Evolutionary conservation across 2,113 vertebrate genomes (phyloP).

Genomic region (Australoheros scitulus): DNA sequence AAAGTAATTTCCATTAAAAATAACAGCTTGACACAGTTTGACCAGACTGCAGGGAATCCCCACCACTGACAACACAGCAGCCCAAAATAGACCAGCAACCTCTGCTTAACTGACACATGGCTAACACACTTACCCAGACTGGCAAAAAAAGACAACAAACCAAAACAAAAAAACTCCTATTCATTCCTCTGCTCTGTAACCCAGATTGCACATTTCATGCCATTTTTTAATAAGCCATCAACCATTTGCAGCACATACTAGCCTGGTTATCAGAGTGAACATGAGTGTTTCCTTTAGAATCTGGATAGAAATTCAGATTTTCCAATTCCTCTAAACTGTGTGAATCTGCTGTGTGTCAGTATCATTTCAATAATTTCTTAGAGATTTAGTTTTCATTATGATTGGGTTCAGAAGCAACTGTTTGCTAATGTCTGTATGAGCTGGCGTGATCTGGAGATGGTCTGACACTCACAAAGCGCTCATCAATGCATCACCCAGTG

Average conservation of each 20-base stretch:
- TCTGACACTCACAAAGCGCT: neutral
- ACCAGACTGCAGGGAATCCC: conserved; percentile 31
- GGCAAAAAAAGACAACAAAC: neutral
- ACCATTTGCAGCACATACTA: neutral
- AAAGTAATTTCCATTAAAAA: conserved; percentile 5
- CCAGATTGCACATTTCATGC: neutral
- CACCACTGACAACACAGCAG: conserved; percentile 7
- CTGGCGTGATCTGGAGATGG: neutral
- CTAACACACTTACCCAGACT: conserved; percentile 45
- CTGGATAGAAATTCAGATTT: neutral
- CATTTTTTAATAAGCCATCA: neutral
- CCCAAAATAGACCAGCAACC: conserved; percentile 33
- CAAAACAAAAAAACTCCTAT: neutral
- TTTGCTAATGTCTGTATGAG: neutral
- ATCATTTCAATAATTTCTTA: neutral
- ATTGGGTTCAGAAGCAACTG: neutral
- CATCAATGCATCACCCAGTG: neutral
- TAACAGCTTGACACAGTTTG: conserved; percentile 16
- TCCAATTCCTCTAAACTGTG: neutral
- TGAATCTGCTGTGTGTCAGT: neutral
- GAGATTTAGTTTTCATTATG: neutral
- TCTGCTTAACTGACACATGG: conserved; percentile 2
- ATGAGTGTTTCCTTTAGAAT: neutral
- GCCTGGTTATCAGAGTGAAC: neutral
- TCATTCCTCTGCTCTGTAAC: conserved; percentile 17